Conservation (phyloP, 1,140 invertebrate species). For the Drosophila sulfurigaster region DNA sequence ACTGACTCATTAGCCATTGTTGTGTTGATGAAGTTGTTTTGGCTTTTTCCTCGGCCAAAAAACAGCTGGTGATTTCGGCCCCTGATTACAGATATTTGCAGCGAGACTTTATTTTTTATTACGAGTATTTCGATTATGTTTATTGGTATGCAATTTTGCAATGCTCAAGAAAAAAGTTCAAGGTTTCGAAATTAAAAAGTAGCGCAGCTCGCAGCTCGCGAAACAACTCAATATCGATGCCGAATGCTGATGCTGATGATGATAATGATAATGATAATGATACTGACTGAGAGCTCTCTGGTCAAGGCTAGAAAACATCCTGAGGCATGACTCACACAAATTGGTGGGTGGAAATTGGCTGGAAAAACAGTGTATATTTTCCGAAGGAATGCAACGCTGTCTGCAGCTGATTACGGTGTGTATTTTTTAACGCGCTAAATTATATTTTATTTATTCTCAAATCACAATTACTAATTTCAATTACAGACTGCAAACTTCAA, state of each 20-base stretch:
- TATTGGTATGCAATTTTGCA: conserved; percentile 67
- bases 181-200: conserved; percentile 80
- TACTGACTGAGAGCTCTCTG: conserved; percentile 24
- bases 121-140: conserved; percentile 62
- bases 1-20: conserved; percentile 80
- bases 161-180: conserved; percentile 63
- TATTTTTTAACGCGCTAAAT: background rate
- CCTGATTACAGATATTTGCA: conserved; percentile 74
- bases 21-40: conserved; percentile 77
- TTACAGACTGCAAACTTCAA: too few relatives aligned
- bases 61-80: conserved; percentile 61
- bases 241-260: background rate
- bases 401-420: background rate
- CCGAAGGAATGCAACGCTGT: background rate
- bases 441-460: background rate
- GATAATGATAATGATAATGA: conserved; percentile 27
- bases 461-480: too few relatives aligned
- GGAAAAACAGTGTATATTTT: background rate
- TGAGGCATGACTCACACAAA: conserved; percentile 17
- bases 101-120: conserved; percentile 60
- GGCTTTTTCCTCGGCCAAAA: conserved; percentile 49
- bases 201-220: conserved; percentile 44
- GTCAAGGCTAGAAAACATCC: conserved; percentile 51
- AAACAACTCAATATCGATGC: conserved; percentile 33
- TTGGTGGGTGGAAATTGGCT: conserved; percentile 21